Evolutionary conservation across 2,888 invertebrate species (phyloP), one percentile per base, ranked within the genome.

Genomic region (Cenopis cana): DNA sequence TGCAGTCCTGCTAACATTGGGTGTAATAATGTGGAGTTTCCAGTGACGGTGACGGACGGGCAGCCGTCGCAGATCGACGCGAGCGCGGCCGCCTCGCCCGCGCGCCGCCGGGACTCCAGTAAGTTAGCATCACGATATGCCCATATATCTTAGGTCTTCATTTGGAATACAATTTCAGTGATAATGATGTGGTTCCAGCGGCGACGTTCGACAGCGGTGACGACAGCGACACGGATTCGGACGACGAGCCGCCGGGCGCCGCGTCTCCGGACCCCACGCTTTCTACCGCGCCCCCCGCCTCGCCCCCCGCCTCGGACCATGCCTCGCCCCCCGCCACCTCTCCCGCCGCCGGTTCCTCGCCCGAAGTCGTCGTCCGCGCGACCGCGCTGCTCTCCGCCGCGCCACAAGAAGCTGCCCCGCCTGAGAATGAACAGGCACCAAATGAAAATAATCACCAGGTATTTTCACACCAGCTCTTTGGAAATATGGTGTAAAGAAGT

Each of bases 171-270:
- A 24, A 24, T 24, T 24, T 4, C 24, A 24, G 4, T 24, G 24
- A 24, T 50, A 49, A n/a, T 8, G 29, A 20, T 18, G 4, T 20
- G 50, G 38, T 69, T 69, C 29, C 12, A 91, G 91, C 79, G 49
- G 90, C 87, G 9, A 92, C 92, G 1, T 91, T 89, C 77, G 93
- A 92, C 81, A 88, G 91, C 80, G 87, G 89, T 72, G 90, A 91
- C 78, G 83, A 82, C 77, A 92, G 92, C 77, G 89, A 90, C 76
- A 82, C 89, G 1, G 91, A 90, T 68, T 84, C 85, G 0, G 88
- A 87, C 10, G 80, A 80, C 9, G 74, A 73, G 56, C 60, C 64
- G 24, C 10, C 66, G 38, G 14, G 54, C 20, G 9, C 50, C 50
- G 50, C 17, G 33, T 8, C 33, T 8, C 33, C 33, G 5, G 8